phyloP scores from a whole-genome alignment of 2,888 invertebrate species.

The Candidula unifasciata region DNA sequence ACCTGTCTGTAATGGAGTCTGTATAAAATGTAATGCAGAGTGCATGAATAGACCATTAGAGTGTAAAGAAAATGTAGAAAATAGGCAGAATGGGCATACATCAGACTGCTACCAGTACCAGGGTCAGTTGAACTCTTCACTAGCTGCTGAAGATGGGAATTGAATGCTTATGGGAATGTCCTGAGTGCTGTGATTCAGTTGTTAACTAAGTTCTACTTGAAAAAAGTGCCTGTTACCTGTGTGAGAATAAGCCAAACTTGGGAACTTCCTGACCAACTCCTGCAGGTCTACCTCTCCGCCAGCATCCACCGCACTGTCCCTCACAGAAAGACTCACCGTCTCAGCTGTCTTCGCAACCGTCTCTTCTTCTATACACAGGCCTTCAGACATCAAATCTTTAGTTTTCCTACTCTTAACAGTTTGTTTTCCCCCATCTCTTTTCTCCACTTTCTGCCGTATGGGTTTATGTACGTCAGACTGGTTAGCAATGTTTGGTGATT shows the following conservation, averaged over 20 bases:
- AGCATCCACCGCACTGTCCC: background rate
- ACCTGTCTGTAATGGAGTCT: too few relatives aligned
- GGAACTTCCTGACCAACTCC: conserved; percentile 3
- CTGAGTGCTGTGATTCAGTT: too few relatives aligned
- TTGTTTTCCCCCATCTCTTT: background rate
- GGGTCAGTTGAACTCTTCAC: too few relatives aligned
- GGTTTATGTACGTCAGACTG: background rate
- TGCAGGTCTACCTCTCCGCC: background rate
- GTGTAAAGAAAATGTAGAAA: too few relatives aligned
- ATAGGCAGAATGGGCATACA: too few relatives aligned
- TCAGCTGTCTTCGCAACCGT: background rate
- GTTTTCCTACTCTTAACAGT: background rate
- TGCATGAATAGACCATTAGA: too few relatives aligned
- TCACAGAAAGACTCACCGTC: background rate
- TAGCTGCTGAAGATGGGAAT: too few relatives aligned
- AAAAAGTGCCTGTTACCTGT: background rate
- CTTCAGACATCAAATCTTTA: background rate
- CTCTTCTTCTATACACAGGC: background rate
- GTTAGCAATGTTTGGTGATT: background rate
- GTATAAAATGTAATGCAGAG: too few relatives aligned
- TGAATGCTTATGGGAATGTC: too few relatives aligned
- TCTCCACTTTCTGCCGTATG: background rate
- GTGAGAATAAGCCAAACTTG: background rate
- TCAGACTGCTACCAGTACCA: too few relatives aligned
- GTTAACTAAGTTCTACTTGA: too few relatives aligned